Base-by-base conservation (phyloP, 64 coral and sea anemone species). In the Montipora capricornis region DNA sequence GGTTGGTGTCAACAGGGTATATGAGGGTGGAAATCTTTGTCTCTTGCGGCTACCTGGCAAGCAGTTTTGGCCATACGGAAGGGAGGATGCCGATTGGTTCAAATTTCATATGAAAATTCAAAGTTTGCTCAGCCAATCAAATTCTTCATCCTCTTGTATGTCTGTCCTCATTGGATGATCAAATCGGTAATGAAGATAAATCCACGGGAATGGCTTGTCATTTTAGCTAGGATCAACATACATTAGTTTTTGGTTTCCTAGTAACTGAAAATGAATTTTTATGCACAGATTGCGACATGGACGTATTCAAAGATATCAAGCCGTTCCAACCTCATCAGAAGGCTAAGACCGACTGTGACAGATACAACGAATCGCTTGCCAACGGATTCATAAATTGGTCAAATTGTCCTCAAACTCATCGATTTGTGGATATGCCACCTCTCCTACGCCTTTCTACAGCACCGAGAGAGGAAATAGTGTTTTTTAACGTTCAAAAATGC, bases 401-500 rank as follows among this genome's bases (percentile, higher is more conserved):
- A 20, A 64, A 60, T 19, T 86, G 66, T 51, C 46, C 64, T 22
- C 82, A 86, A 15, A 16, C 64, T 20, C 62, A 45, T 3, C 62
- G 66, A 3, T 70, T 49, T 44, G 5, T 64, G 2, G 82, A 86
- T 13, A 71, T 86, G 82, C 66, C 82, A 2, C 66, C 82, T 52
- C 82, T 86, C 46, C 82, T 50, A 17, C 82, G 82, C 64, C 44
- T 86, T 20, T 45, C 49, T 8, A 17, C 82, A 86, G 67, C 17
- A 7, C 15, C 47, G 5, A 71, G 62, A 17, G 82, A 86, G 47
- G 82, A 86, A 50, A 45, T 86, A 6, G 61, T 86, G 44, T 86
- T 86, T 73, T 86, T 86, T 8, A 86, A 86, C 47, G 82, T 86
- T 49, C 82, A 86, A 24, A 86, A 86, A 50, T 86, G 82, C 73